Evolutionary conservation across 1,140 invertebrate genomes (phyloP), one percentile per base, ranked within the genome.

Genomic region (Hestina assimilis): DNA sequence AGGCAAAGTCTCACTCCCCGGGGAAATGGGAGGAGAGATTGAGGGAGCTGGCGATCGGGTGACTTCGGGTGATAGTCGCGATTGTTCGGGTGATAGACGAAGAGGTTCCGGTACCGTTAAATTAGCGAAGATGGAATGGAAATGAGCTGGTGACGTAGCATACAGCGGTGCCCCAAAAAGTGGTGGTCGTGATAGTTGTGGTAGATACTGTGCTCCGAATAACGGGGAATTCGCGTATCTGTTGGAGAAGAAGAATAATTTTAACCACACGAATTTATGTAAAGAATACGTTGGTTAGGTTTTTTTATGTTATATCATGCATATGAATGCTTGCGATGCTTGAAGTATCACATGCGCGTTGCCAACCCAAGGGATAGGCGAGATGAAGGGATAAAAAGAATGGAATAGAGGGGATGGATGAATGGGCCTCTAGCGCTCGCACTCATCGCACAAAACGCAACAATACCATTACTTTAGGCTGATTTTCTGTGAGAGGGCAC

Each of bases 51-150:
- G 80, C 4, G 84, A 77, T 40, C 76, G 70, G 6, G 58, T 58
- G 0, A 60, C 28, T 45, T 77, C 77, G 3, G 79, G 74, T 1
- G 78, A 79, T 9, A 67, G 17, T 64, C 74, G 64, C 2, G 60
- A 58, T 9, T 71, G 71, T 46, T 82, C 77, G 19, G 78, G 67
- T 1, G 81, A 78, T 2, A 67, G 42, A 29, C 79, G 79, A 0
- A 90, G 87, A 28, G 90, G 89, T 53, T 91, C 90, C 40, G 91
- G 91, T 4, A 90, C 92, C 21, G 94, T 94, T 56, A 96, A 93
- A 71, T 96, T 96, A 4, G 95, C 96, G 68, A 97, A 87, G 0
- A 97, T 88, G n/a, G 93, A 95, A 76, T 97, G 96, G 77, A 97
- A 97, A 23, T 96, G 95, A 42, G 92, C 91, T 11, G 93, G 81